phyloP scores from a whole-genome alignment of 92 coral and sea anemone genomes.

The Parazoanthus swiftii region DNA sequence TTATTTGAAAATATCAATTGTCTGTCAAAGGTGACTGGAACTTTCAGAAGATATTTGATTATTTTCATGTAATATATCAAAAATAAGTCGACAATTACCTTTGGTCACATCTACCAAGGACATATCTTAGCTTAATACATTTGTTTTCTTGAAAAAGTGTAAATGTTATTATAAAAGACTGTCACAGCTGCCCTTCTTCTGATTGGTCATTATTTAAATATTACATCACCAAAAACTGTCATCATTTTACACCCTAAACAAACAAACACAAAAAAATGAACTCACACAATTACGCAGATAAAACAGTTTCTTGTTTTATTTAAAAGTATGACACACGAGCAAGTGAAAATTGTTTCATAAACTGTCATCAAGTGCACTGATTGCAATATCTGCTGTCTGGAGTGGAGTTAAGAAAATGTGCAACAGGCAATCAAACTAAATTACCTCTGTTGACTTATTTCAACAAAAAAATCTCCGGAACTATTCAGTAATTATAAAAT shows the following conservation, averaged over 20 bases:
- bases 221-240: not conserved
- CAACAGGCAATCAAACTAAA: not conserved
- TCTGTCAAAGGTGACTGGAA: no score
- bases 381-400: not conserved
- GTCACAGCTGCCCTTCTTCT: not conserved
- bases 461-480: not conserved
- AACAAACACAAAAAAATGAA: no score
- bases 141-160: not conserved
- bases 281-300: not conserved
- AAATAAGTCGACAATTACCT: no score
- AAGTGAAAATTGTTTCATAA: not conserved
- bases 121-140: no score
- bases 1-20: no score
- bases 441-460: not conserved
- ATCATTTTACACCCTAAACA: no score
- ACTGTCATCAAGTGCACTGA: not conserved
- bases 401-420: not conserved
- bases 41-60: no score
- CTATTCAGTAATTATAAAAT: not conserved
- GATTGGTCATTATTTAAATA: no score
- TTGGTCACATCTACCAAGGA: no score
- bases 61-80: no score
- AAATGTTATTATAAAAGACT: not conserved
- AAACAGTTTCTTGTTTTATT: not conserved
- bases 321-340: not conserved